phyloP scores from a whole-genome alignment of 2,113 vertebrate species.

The Centropristis striata region DNA sequence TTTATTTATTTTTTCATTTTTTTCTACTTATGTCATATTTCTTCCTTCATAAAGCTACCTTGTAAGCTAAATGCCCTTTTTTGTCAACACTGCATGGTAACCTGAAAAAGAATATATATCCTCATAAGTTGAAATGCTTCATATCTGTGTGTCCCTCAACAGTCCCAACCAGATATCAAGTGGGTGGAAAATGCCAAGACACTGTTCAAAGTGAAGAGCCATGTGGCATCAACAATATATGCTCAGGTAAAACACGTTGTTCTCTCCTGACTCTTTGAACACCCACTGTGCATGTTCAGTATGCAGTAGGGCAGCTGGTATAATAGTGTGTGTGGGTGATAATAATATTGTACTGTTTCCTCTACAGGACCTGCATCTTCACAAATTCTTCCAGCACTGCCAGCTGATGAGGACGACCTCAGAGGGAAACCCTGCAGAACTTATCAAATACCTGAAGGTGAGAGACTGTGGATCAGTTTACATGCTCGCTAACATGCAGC shows the following conservation, averaged over 20 bases:
- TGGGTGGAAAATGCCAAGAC: constrained; percentile 97
- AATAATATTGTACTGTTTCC: not conserved
- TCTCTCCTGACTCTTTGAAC: not conserved
- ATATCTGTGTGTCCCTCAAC: constrained; percentile 16
- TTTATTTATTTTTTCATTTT: too few species aligned
- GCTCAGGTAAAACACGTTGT: constrained; percentile 87
- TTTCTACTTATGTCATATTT: too few species aligned
- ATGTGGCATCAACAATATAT: constrained; percentile 94
- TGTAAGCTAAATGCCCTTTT: not conserved
- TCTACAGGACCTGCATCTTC: constrained; percentile 93
- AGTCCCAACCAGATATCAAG: constrained; percentile 89
- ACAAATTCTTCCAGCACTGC: constrained; percentile 97
- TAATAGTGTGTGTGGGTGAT: not conserved
- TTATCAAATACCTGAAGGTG: constrained; percentile 97
- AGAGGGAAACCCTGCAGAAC: constrained; percentile 90
- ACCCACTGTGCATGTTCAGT: not conserved
- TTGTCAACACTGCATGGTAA: too few species aligned
- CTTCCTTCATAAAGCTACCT: too few species aligned
- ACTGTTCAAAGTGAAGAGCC: constrained; percentile 92
- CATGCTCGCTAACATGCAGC: too few species aligned
- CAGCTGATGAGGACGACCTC: constrained; percentile 89
- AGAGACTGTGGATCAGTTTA: not conserved
- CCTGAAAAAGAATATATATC: too few species aligned
- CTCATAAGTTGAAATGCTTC: too few species aligned
- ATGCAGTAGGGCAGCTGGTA: not conserved